These are phyloP conservation scores for Lapara coniferarum DNA, from an alignment of 2,888 invertebrate species.

Conservation along the genomic window DNA sequence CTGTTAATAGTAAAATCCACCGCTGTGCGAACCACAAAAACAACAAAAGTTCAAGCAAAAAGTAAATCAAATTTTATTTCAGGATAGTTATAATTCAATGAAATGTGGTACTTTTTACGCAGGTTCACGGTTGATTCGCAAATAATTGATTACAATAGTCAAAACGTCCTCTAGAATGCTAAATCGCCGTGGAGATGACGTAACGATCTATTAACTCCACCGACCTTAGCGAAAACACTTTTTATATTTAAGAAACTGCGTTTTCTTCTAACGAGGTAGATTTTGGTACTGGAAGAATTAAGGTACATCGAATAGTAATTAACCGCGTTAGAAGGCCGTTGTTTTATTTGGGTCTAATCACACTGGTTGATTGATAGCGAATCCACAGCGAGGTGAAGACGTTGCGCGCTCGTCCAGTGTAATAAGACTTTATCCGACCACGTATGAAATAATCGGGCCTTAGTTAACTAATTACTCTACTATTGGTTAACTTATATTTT, in stretches of 20 bases:
- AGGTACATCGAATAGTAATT: too few relatives aligned
- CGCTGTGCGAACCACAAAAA: neutral
- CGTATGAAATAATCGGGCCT: too few relatives aligned
- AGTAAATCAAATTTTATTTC: conserved; percentile 5
- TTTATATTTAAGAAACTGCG: neutral
- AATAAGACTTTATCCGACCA: too few relatives aligned
- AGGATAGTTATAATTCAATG: conserved; percentile 12
- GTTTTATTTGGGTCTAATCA: too few relatives aligned
- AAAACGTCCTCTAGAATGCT: neutral
- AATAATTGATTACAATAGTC: conserved; percentile 33
- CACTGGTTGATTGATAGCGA: too few relatives aligned
- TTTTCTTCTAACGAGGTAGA: too few relatives aligned
- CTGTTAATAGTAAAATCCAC: neutral
- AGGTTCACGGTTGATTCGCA: conserved; percentile 27
- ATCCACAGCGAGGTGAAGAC: too few relatives aligned
- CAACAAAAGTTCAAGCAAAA: neutral
- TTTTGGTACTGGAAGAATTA: too few relatives aligned
- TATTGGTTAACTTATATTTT: too few relatives aligned
- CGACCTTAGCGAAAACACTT: neutral
- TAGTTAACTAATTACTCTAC: too few relatives aligned
- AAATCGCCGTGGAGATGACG: neutral
- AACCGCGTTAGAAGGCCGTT: too few relatives aligned
- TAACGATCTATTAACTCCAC: neutral
- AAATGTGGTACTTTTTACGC: neutral
- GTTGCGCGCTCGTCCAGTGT: too few relatives aligned